phyloP scores from a whole-genome alignment of 1,140 invertebrate species.

The Archivesica marissinica region DNA sequence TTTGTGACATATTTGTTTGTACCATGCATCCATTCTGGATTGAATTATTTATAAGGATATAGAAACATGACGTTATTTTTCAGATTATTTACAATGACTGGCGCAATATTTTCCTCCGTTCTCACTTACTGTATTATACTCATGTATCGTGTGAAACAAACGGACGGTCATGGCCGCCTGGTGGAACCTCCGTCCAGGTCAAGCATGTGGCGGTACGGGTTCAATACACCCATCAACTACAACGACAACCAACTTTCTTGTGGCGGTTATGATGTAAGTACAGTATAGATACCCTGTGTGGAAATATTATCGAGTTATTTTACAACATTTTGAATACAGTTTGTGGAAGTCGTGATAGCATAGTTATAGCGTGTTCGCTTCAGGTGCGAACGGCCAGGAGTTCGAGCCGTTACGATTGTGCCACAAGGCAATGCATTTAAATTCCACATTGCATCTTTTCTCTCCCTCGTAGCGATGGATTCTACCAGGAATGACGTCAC shows the following conservation, averaged over 20 bases:
- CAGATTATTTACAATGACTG: neutral
- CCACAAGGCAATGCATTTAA: too few relatives aligned
- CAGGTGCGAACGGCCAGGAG: too few relatives aligned
- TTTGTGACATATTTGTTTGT: too few relatives aligned
- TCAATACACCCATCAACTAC: constrained; percentile 95
- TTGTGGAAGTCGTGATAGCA: too few relatives aligned
- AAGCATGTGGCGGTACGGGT: constrained; percentile 96
- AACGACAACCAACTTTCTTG: constrained; percentile 94
- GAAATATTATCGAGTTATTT: neutral
- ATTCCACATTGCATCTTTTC: too few relatives aligned
- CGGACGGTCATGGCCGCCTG: constrained; percentile 89
- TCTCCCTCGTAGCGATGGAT: too few relatives aligned
- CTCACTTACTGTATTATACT: constrained; percentile 11
- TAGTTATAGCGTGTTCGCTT: too few relatives aligned
- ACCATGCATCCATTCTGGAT: too few relatives aligned
- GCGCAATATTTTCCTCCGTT: neutral
- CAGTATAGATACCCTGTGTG: neutral
- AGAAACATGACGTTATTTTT: too few relatives aligned
- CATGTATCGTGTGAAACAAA: neutral
- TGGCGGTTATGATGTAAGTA: constrained; percentile 88
- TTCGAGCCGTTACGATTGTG: too few relatives aligned
- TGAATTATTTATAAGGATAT: too few relatives aligned
- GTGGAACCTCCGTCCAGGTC: constrained; percentile 96
- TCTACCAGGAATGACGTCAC: too few relatives aligned
- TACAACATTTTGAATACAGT: neutral